Conservation (phyloP, 2,113 vertebrate species). For the Delphinapterus leucas region DNA sequence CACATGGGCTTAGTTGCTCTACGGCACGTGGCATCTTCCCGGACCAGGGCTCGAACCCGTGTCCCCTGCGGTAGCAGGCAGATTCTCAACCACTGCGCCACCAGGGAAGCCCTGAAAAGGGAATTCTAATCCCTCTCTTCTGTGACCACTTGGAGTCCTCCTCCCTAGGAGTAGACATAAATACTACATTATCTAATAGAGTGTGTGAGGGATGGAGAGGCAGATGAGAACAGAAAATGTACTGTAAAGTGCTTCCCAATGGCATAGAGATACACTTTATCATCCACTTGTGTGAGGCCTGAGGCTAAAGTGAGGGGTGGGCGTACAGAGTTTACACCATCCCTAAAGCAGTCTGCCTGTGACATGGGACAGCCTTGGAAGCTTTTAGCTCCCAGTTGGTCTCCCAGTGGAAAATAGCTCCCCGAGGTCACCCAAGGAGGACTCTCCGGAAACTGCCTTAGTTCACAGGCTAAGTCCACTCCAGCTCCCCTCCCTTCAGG, state of each 20-base stretch:
- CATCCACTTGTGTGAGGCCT: background rate
- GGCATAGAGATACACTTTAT: background rate
- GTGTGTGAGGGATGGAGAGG: background rate
- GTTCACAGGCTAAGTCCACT: background rate
- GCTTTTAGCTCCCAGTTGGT: background rate
- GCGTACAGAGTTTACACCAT: background rate
- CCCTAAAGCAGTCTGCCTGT: background rate
- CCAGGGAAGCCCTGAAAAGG: background rate
- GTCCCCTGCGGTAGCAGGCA: no score
- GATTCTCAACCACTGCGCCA: no score
- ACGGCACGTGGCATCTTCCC: no score
- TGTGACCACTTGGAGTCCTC: background rate
- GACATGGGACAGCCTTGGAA: background rate
- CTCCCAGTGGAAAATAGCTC: background rate
- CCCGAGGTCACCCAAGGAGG: background rate
- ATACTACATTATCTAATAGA: background rate
- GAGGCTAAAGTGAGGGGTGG: background rate
- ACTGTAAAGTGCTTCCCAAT: background rate
- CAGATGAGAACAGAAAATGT: background rate
- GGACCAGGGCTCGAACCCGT: no score
- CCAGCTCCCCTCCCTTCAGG: no score
- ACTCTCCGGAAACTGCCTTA: background rate
- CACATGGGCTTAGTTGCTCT: no score
- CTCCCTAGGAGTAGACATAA: background rate
- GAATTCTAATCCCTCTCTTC: background rate